phyloP scores from a whole-genome alignment of 2,113 vertebrate genomes.

The Uria aalge region DNA sequence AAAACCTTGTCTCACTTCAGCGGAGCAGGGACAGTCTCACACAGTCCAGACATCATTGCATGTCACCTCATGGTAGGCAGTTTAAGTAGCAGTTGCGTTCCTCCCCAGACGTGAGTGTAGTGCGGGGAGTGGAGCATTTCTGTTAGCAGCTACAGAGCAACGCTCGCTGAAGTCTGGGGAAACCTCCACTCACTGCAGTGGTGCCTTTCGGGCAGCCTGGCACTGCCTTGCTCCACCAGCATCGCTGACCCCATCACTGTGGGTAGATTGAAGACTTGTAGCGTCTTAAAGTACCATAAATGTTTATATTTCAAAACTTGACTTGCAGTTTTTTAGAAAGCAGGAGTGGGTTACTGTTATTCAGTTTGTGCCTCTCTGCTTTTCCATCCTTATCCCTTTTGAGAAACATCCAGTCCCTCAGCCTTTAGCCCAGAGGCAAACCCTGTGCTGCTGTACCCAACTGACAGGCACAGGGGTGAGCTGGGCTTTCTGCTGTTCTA shows the following conservation, averaged over 20 bases:
- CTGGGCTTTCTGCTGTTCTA: background rate
- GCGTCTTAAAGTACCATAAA: background rate
- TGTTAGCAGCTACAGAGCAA: background rate
- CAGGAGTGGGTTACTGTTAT: background rate
- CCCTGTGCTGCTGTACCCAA: background rate
- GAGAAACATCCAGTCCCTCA: background rate
- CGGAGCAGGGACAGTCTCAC: background rate
- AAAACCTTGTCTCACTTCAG: background rate
- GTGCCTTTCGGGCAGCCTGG: background rate
- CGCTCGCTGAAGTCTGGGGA: background rate
- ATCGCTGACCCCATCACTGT: background rate
- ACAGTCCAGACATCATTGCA: background rate
- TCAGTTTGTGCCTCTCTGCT: background rate
- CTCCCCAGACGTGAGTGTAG: background rate
- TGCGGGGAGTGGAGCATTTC: background rate
- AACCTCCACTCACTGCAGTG: background rate
- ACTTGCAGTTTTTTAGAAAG: background rate
- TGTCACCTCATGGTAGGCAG: background rate
- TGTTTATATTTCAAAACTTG: background rate
- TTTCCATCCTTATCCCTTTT: background rate
- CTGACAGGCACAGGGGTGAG: background rate
- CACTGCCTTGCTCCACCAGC: background rate
- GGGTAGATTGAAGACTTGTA: background rate
- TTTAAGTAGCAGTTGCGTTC: background rate
- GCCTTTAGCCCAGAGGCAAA: background rate